Conservation (phyloP, 2,888 invertebrate genomes). For the Flabesymbios commensalis region DNA sequence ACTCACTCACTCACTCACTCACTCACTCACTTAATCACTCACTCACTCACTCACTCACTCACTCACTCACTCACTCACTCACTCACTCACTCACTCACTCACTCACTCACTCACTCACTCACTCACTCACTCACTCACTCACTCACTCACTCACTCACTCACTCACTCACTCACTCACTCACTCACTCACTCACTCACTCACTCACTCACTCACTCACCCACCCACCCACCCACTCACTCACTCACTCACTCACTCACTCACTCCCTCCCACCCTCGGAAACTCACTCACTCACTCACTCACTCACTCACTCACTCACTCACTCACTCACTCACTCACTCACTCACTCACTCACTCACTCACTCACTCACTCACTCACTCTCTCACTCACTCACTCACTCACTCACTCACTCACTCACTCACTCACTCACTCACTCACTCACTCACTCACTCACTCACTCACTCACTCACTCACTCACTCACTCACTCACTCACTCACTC, state of each 20-base stretch:
- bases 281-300: neutral
- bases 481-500: too few relatives aligned
- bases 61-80: constrained; percentile 23
- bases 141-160: constrained; percentile 8
- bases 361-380: too few relatives aligned
- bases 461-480: too few relatives aligned
- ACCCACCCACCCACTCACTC: too few relatives aligned
- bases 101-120: constrained; percentile 16
- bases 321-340: too few relatives aligned
- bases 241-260: too few relatives aligned
- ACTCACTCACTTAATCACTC: too few relatives aligned
- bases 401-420: too few relatives aligned
- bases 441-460: too few relatives aligned
- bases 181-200: constrained; percentile 10
- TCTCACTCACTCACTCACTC: too few relatives aligned
- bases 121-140: constrained; percentile 17
- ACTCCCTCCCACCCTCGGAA: neutral
- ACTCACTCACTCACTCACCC: constrained; percentile 1
- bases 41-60: constrained; percentile 22
- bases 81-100: constrained; percentile 16
- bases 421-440: too few relatives aligned
- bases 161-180: constrained; percentile 4
- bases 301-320: neutral
- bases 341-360: too few relatives aligned
- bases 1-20: constrained; percentile 20